phyloP scores from a whole-genome alignment of 2,113 vertebrate genomes.

The Planiliza haematocheilus region DNA sequence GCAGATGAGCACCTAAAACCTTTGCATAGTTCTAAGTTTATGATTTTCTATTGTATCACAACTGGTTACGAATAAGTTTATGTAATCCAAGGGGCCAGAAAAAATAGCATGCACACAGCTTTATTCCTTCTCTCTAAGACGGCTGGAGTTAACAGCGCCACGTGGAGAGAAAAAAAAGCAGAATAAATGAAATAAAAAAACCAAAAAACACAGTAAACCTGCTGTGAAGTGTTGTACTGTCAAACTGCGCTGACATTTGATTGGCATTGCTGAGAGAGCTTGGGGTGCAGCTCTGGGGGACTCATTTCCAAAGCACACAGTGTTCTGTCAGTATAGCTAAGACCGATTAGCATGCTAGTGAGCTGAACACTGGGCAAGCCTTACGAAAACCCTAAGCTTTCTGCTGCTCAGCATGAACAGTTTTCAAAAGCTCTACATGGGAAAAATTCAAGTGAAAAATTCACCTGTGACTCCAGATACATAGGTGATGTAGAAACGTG shows the following conservation, averaged over 20 bases:
- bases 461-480: neutral
- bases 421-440: no score
- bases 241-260: conserved; percentile 46
- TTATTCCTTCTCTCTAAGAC: neutral
- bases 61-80: neutral
- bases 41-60: neutral
- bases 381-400: no score
- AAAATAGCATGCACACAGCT: neutral
- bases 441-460: no score
- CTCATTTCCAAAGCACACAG: conserved; percentile 34
- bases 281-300: conserved; percentile 15
- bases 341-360: neutral
- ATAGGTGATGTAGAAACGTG: neutral
- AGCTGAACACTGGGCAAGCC: conserved; percentile 19
- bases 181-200: no score
- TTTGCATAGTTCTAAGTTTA: neutral
- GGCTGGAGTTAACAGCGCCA: conserved; percentile 6
- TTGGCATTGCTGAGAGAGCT: conserved; percentile 36
- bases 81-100: conserved; percentile 17
- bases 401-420: neutral
- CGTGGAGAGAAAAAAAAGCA: conserved; percentile 11
- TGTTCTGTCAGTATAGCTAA: neutral
- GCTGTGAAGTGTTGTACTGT: conserved; percentile 7
- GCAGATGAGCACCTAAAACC: neutral
- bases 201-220: neutral